Evolutionary conservation across 2,888 invertebrate genomes (phyloP), one percentile per base, ranked within the genome.

Genomic region (Brachypalpus laphriformis): DNA sequence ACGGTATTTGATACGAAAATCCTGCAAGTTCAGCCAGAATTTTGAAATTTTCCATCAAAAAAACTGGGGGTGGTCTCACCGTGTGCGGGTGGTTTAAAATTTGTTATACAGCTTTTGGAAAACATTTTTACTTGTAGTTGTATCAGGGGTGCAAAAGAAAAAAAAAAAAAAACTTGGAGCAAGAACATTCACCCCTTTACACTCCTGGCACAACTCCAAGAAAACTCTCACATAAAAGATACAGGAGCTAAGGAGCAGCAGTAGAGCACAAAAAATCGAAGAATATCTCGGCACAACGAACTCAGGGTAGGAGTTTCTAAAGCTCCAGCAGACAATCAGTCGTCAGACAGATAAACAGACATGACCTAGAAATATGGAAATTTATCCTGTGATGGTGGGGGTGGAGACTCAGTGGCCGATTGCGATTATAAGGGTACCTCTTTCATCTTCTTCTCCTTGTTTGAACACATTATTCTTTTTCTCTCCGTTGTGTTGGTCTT

Each of bases 321-420:
- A 42, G 51, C 57, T 49, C 2, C 14, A 51, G 54, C 49, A 85
- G 83, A 80, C 80, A 85, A 63, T 71, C 71, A 74, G 83, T 81
- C 85, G 75, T 81, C 75, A 85, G 85, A 81, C 85, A 76, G 85
- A 85, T 85, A 85, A 85, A 85, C 81, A 85, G 85, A 80, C 85
- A 80, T 85, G 85, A 85, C 85, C 85, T 85, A 85, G 75, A 85
- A 85, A 85, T 85, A 81, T 76, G 85, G 75, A 81, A 75, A 85
- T 76, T 81, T 65, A 49, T 65, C 70, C 37, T 42, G 6, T 9
- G 20, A 8, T 47, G 8, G 28, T 8, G n/a, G 25, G 28, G 9
- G 59, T 25, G 51, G 11, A n/a, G n/a, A n/a, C n/a, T n/a, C 4
- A 14, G 2, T n/a, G 57, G 16, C 2, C n/a, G 61, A 20, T 20